Percentiles rank a stretch among this genome's conserved stretches.
These are phyloP conservation scores for Lacerta agilis DNA, from an alignment of 2,797 vertebrate species.

Conservation along the genomic window DNA sequence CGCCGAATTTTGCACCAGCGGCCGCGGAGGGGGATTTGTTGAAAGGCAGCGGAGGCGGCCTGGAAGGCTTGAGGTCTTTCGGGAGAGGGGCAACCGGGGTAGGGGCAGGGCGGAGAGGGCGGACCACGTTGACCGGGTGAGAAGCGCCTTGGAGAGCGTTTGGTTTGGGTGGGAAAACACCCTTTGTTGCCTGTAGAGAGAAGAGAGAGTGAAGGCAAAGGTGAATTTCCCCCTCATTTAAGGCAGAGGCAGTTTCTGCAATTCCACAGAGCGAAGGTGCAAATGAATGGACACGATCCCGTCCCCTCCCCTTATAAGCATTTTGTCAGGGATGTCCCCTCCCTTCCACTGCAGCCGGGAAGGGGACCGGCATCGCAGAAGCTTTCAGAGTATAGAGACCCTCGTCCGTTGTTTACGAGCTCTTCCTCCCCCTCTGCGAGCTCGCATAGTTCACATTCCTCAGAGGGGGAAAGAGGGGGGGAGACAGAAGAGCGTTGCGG, in stretches of 20 bases:
- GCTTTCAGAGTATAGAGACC: too few relatives aligned
- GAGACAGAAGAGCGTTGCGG: too few relatives aligned
- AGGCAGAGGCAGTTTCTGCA: background rate
- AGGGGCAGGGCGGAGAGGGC: constrained; percentile 78
- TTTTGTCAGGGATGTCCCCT: too few relatives aligned
- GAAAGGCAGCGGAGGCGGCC: constrained; percentile 77
- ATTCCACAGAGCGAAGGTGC: too few relatives aligned
- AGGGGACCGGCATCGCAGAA: too few relatives aligned
- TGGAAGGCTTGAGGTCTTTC: constrained; percentile 71
- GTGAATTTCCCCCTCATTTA: rapidly evolving
- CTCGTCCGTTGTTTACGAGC: too few relatives aligned
- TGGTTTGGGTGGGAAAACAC: constrained; percentile 76
- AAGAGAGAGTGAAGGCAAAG: background rate
- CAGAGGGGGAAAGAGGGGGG: too few relatives aligned
- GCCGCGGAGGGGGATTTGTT: constrained; percentile 67
- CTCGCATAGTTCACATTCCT: too few relatives aligned
- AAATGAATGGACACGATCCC: too few relatives aligned
- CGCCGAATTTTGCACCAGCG: constrained; percentile 49
- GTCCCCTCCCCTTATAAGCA: background rate
- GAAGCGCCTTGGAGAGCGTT: constrained; percentile 64
- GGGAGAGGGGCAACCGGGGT: constrained; percentile 53
- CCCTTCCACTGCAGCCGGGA: too few relatives aligned
- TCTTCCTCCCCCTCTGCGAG: too few relatives aligned
- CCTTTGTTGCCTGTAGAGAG: constrained; percentile 76
- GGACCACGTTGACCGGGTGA: constrained; percentile 84